A percentile compares a stretch with the other conserved stretches of the same genome.
Conservation (phyloP, 2,113 vertebrate genomes). For the Platysteira castanea region DNA sequence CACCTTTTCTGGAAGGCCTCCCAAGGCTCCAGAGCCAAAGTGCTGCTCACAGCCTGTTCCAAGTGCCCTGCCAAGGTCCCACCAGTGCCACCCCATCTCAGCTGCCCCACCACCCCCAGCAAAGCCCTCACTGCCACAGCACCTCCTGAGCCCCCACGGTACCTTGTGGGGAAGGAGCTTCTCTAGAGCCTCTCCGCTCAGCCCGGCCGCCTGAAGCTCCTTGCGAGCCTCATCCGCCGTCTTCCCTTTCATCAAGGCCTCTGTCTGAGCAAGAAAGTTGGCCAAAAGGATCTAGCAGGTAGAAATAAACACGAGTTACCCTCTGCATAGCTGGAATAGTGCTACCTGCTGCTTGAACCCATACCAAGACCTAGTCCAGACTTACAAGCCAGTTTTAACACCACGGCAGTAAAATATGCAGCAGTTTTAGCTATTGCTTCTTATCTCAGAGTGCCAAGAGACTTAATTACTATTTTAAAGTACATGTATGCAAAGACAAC, state of each 20-base stretch:
- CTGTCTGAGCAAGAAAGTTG: slow-evolving; percentile 95
- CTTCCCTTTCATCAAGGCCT: slow-evolving; percentile 97
- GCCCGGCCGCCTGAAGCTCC: slow-evolving; percentile 82
- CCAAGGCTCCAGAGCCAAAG: not conserved
- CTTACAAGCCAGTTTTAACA: not conserved
- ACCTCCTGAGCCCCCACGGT: rapidly evolving
- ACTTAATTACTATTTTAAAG: not conserved
- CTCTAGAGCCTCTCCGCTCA: slow-evolving; percentile 78
- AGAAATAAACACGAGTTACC: not conserved
- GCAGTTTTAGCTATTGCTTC: not conserved
- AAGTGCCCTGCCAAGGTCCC: not conserved
- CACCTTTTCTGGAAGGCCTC: not conserved
- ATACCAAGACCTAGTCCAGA: not conserved
- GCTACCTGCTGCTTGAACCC: not conserved
- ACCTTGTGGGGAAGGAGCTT: slow-evolving; percentile 96
- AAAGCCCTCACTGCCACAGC: rapidly evolving
- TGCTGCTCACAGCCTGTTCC: not conserved
- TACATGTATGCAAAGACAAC: rapidly evolving
- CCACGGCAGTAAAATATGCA: not conserved
- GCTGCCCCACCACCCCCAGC: not conserved
- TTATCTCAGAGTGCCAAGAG: not conserved
- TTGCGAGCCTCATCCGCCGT: slow-evolving; percentile 81
- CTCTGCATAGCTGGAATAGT: not conserved
- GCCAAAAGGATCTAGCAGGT: slow-evolving; percentile 85
- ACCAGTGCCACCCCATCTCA: rapidly evolving